Base-by-base conservation (phyloP, 2,797 vertebrate genomes). In the Hydrophis major region DNA sequence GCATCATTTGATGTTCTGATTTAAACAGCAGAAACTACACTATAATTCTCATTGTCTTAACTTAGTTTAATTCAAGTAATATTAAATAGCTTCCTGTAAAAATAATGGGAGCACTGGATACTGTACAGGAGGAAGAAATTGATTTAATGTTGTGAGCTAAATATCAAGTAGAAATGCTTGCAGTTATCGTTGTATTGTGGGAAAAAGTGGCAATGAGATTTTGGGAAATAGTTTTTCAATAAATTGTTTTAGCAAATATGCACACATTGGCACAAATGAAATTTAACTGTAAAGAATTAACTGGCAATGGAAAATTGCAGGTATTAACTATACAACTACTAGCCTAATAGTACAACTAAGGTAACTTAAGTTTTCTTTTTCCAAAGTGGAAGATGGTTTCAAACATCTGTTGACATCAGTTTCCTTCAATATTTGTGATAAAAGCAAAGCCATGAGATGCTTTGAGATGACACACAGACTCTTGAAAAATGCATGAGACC, bases 361-460 rank as follows among this genome's bases (percentile, higher is more conserved):
- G 59, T 90, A 4, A 4, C 25, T 94, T 4, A 61, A 13, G 89
- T 47, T 69, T 7, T 0, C 32, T 59, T 61, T 7, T 95, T 91
- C 5, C 53, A 42, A 55, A 55, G 37, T 0, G 87, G 92, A 74
- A 94, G 92, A 69, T 20, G 32, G 1, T 66, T 66, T 89, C 94
- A 89, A 93, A 37, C 18, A 50, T 32, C n/a, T 74, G 37, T 47
- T 92, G 42, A 20, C 59, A 92, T 42, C 1, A 93, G 0, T 87
- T 96, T 95, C 18, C 69, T 88, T 88, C 25, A 87, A 8, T 88
- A 94, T 92, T 95, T 88, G 93, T 37, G 92, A 37, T 86, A 69
- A 47, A 93, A 95, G 6, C 0, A 6, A 93, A 50, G 92, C 92
- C 92, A 88, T 28, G 88, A 28, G 60, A 32, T 2, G 78, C 8